phyloP scores from a whole-genome alignment of 2,113 vertebrate species.

The Alligator sinensis region DNA sequence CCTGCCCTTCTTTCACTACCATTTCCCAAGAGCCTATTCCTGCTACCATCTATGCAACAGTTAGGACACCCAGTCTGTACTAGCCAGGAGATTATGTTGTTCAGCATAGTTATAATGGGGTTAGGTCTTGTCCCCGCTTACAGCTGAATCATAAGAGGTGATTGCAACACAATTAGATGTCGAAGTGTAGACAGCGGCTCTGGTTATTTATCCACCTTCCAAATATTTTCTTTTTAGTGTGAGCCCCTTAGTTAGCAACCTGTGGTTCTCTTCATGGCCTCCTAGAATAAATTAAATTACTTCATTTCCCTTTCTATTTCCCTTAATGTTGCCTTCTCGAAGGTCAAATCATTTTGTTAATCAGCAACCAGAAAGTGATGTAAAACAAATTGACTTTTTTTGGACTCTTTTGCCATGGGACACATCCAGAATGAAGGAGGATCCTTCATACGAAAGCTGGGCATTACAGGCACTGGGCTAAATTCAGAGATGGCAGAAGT shows the following conservation, averaged over 20 bases:
- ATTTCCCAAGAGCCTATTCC: not conserved
- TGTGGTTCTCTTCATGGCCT: conserved; percentile 30
- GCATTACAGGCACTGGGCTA: not conserved
- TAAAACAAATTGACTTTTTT: not conserved
- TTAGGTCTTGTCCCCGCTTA: not conserved
- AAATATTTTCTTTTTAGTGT: conserved; percentile 9
- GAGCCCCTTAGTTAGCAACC: conserved; percentile 36
- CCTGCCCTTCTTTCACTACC: not conserved
- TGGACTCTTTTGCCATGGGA: not conserved
- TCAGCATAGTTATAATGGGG: not conserved
- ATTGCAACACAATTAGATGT: not conserved
- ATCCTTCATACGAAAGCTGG: not conserved
- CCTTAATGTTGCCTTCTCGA: not conserved
- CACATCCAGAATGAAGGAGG: not conserved
- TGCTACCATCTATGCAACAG: not conserved
- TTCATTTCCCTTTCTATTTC: conserved; percentile 21
- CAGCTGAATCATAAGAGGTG: not conserved
- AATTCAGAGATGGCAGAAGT: not conserved
- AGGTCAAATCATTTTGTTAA: not conserved
- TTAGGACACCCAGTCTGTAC: not conserved
- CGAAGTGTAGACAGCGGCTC: conserved; percentile 32
- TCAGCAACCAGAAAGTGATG: not conserved
- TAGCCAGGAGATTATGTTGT: not conserved
- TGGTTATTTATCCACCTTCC: not conserved
- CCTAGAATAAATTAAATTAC: not conserved